Evolutionary conservation across 2,797 vertebrate species (phyloP).

Genomic region (Coregonus suidteri): DNA sequence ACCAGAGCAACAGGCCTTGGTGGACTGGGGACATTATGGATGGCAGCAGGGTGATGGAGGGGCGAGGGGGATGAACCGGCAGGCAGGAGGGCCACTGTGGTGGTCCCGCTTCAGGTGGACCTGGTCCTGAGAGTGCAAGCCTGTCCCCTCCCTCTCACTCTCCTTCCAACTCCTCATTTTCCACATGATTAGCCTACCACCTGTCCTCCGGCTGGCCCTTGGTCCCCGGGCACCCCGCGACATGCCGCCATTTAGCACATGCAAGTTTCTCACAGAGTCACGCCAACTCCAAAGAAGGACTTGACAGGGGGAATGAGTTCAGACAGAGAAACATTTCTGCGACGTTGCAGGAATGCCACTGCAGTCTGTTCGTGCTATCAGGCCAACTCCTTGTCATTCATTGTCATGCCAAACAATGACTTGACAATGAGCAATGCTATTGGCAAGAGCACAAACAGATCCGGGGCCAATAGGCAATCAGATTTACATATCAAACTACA

Average conservation of each 20-base stretch:
- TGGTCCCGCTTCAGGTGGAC: conserved; percentile 67
- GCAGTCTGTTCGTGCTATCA: background rate
- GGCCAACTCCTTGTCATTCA: background rate
- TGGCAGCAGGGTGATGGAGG: conserved; percentile 2
- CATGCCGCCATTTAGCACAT: conserved; percentile 70
- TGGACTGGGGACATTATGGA: conserved; percentile 42
- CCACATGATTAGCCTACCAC: conserved; percentile 82
- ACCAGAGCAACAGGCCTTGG: conserved; percentile 7
- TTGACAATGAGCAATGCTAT: background rate
- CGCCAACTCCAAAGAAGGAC: conserved; percentile 40
- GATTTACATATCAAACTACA: background rate
- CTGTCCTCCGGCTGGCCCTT: conserved; percentile 75
- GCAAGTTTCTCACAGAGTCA: conserved; percentile 65
- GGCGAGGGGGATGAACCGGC: conserved; percentile 39
- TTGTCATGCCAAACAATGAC: background rate
- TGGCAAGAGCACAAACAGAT: background rate
- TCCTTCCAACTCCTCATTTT: conserved; percentile 79
- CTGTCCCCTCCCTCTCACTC: conserved; percentile 53
- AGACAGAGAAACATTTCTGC: background rate
- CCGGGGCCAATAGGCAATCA: background rate
- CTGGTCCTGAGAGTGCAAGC: conserved; percentile 66
- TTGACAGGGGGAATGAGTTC: background rate
- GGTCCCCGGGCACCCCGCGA: conserved; percentile 55
- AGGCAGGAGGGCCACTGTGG: conserved; percentile 44
- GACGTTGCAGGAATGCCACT: background rate